phyloP scores from a whole-genome alignment of 2,888 invertebrate genomes.

The Lithophane ornitopus region DNA sequence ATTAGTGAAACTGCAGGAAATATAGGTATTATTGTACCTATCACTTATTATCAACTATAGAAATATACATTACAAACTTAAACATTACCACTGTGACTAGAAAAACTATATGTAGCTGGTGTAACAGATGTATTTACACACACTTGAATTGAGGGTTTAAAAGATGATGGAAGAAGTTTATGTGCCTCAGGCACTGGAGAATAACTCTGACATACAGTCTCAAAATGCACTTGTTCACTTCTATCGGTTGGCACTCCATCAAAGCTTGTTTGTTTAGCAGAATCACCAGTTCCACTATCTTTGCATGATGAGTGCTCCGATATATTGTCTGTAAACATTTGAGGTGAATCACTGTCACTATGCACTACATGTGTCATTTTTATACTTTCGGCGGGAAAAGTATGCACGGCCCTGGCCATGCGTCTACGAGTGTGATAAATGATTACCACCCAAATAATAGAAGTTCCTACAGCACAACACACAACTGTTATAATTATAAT shows the following conservation, averaged over 20 bases:
- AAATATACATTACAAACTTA: constrained; percentile 78
- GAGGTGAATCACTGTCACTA: constrained; percentile 88
- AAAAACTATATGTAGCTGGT: constrained; percentile 90
- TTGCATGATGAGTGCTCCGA: constrained; percentile 94
- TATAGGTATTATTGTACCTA: constrained; percentile 64
- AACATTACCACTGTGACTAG: constrained; percentile 90
- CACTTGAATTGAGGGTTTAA: constrained; percentile 89
- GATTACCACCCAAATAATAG: constrained; percentile 97
- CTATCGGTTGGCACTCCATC: constrained; percentile 89
- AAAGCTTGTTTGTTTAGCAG: constrained; percentile 93
- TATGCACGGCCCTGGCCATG: constrained; percentile 88
- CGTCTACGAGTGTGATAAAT: constrained; percentile 96
- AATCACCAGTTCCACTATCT: constrained; percentile 95
- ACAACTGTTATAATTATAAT: constrained; percentile 97
- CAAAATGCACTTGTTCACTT: constrained; percentile 88
- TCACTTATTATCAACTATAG: constrained; percentile 67
- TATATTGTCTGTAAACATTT: constrained; percentile 92
- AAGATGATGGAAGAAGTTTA: constrained; percentile 88
- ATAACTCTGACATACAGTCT: constrained; percentile 85
- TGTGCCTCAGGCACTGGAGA: constrained; percentile 89
- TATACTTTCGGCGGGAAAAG: constrained; percentile 86
- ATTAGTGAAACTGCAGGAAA: constrained; percentile 85
- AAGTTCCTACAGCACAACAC: constrained; percentile 97
- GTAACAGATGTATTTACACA: constrained; percentile 89
- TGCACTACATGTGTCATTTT: constrained; percentile 89